Evolutionary conservation across 1,140 invertebrate genomes (phyloP).

Genomic region (Araneus ventricosus): DNA sequence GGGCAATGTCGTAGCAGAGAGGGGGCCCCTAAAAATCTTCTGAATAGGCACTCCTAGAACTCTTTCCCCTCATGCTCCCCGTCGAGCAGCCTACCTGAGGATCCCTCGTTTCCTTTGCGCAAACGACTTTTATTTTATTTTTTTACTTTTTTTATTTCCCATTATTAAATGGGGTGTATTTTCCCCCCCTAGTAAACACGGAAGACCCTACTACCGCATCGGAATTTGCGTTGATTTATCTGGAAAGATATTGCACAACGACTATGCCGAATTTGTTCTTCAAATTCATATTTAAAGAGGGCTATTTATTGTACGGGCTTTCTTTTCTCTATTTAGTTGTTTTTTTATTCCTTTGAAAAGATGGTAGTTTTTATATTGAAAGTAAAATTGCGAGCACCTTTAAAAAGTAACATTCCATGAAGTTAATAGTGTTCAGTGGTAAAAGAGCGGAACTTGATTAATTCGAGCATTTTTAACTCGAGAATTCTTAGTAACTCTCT

Average conservation of each 20-base stretch:
- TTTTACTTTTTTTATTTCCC: not conserved
- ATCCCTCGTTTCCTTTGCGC: not conserved
- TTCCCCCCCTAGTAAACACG: not conserved
- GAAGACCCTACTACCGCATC: not conserved
- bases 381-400: too few relatives aligned
- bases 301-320: not conserved
- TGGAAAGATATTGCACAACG: not conserved
- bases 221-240: not conserved
- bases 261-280: not conserved
- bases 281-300: not conserved
- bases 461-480: too few relatives aligned
- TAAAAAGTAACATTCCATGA: too few relatives aligned
- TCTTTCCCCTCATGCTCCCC: not conserved
- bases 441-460: too few relatives aligned
- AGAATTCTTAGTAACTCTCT: too few relatives aligned
- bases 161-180: not conserved
- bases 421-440: too few relatives aligned
- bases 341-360: not conserved
- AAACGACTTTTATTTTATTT: conserved; percentile 13
- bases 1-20: conserved; percentile 17
- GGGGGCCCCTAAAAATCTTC: conserved; percentile 1
- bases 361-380: not conserved
- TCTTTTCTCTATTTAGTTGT: not conserved
- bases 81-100: conserved; percentile 25
- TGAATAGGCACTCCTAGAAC: conserved; percentile 54